Base-by-base conservation (phyloP, 2,113 vertebrate species). In the Origma solitaria region DNA sequence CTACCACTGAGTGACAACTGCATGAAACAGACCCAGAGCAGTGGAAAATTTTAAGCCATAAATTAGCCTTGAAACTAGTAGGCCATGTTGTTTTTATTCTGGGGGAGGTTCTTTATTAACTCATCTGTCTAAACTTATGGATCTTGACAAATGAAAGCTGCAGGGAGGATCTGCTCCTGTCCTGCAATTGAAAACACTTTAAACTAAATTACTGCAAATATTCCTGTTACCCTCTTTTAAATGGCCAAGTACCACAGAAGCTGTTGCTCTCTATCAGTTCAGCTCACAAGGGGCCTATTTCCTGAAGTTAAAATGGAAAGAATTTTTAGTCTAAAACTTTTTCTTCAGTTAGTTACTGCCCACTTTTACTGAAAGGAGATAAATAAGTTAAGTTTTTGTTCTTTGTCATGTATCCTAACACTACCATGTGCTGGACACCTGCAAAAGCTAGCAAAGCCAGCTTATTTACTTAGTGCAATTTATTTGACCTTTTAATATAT, bases 401-500 rank as follows among this genome's bases (percentile, higher is more conserved):
- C 91, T 91, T 85, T 80, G 92, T 57, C 85, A 44, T 73, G 72
- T 94, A 88, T 85, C 91, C 96, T 94, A 91, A 94, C 75, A 77
- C 83, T 97, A 89, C 93, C 93, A 89, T 94, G 86, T 95, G 92
- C 92, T 86, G 53, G 85, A 96, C 92, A 97, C 95, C 96, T 97
- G 95, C 94, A 94, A 97, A 97, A 96, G 91, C 92, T 86, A 92
- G 92, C 94, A 88, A 73, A 95, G 78, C 87, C 88, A 71, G 86
- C 95, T 92, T 97, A 91, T 97, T 97, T 95, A 82, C 82, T 93
- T 94, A 96, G 61, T 38, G 60, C 88, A 90, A 97, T 96, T 98
- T 97, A 97, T 96, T 97, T 97, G 96, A 97, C 96, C 96, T 95
- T 97, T 90, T 96, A 96, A 97, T 97, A 96, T 97, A 96, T 97